Conservation (phyloP, 2,888 invertebrate genomes). For the Zygaena filipendulae region DNA sequence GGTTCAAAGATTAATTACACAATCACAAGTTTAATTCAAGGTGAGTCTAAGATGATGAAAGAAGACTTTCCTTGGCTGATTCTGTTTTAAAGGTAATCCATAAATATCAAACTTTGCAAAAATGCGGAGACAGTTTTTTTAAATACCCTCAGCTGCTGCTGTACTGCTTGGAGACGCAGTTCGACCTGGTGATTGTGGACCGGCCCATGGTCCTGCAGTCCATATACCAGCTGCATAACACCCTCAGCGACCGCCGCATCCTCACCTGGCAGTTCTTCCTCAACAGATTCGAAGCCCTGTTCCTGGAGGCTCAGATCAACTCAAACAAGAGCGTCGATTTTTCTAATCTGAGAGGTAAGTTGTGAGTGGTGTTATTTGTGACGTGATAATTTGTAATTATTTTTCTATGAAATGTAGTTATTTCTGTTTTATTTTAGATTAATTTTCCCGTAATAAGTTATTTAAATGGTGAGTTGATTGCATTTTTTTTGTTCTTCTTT, state of each 20-base stretch:
- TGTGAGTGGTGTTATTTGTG: slow-evolving; percentile 1
- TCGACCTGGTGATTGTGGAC: slow-evolving; percentile 96
- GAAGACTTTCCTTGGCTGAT: neutral
- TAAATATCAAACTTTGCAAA: too few species aligned
- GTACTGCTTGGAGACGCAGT: slow-evolving; percentile 96
- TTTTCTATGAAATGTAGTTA: too few species aligned
- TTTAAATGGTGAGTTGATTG: too few species aligned
- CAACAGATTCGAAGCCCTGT: slow-evolving; percentile 91
- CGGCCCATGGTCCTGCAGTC: slow-evolving; percentile 96
- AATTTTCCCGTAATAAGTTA: too few species aligned
- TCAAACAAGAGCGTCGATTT: slow-evolving; percentile 88
- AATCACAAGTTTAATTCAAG: too few species aligned
- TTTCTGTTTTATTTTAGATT: too few species aligned
- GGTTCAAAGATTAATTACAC: too few species aligned
- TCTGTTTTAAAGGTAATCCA: too few species aligned
- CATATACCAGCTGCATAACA: slow-evolving; percentile 93
- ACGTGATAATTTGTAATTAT: too few species aligned
- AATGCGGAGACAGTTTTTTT: too few species aligned
- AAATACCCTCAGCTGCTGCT: slow-evolving; percentile 89
- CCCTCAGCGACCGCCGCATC: slow-evolving; percentile 89
- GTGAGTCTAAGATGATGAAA: neutral
- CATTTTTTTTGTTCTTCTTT: slow-evolving; percentile 2
- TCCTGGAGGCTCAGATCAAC: slow-evolving; percentile 95
- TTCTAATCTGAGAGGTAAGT: slow-evolving; percentile 80
- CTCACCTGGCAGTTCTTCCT: slow-evolving; percentile 98